Evolutionary conservation across 2,113 vertebrate genomes (phyloP).

Genomic region (Sterrhoptilus dennistouni): DNA sequence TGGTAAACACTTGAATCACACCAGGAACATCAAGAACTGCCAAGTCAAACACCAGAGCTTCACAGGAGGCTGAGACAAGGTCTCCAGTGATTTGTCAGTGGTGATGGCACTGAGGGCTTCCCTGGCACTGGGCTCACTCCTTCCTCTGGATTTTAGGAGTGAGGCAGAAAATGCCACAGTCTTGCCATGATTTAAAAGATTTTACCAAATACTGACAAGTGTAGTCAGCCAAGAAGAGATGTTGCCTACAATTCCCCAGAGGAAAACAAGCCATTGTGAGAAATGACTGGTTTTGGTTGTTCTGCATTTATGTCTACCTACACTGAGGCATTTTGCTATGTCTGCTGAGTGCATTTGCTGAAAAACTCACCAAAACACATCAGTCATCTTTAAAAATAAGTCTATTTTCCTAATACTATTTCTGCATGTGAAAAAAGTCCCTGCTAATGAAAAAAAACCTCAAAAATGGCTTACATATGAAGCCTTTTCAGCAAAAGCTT

Average conservation of each 20-base stretch:
- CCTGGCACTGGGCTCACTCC: background rate
- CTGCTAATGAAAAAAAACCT: background rate
- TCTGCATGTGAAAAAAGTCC: background rate
- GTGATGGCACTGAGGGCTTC: background rate
- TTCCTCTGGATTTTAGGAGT: background rate
- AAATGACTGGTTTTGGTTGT: background rate
- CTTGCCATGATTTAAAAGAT: background rate
- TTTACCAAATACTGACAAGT: background rate
- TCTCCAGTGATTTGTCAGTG: background rate
- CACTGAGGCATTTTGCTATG: background rate
- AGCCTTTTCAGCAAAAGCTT: background rate
- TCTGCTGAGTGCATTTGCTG: background rate
- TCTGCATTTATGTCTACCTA: background rate
- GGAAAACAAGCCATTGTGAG: background rate
- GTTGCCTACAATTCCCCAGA: background rate
- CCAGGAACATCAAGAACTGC: background rate
- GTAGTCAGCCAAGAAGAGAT: background rate
- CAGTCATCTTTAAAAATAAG: background rate
- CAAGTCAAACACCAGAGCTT: conserved; percentile 2
- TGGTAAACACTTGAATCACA: conserved; percentile 8
- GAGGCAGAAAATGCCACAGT: background rate
- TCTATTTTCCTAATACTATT: background rate
- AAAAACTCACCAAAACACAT: background rate
- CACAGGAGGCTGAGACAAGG: background rate
- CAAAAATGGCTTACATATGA: background rate